Conservation (phyloP, 1,140 invertebrate species). For the Dendrolimus punctatus region DNA sequence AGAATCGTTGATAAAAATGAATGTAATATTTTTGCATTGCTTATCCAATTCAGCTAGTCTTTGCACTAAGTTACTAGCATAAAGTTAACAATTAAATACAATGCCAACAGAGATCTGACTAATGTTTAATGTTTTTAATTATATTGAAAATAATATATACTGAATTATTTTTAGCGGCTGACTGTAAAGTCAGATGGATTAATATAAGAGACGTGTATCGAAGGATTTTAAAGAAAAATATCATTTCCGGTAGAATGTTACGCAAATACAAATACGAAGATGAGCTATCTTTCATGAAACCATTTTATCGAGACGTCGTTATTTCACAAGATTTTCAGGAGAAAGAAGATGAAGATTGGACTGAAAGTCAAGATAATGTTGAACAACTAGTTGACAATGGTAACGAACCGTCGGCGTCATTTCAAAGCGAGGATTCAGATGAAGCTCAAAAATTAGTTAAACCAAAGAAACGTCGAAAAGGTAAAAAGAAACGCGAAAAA, state of each 20-base stretch:
- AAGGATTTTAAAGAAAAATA: slow-evolving; percentile 40
- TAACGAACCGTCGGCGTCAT: not conserved
- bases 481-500: slow-evolving; percentile 36
- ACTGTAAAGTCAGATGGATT: slow-evolving; percentile 63
- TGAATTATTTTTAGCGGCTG: slow-evolving; percentile 35
- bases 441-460: slow-evolving; percentile 24
- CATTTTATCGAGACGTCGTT: slow-evolving; percentile 44
- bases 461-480: slow-evolving; percentile 24
- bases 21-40: too few relatives aligned
- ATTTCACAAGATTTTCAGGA: slow-evolving; percentile 24
- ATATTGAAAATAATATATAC: not conserved
- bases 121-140: not conserved
- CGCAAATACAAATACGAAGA: slow-evolving; percentile 53
- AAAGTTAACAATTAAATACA: too few relatives aligned
- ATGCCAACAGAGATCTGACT: not conserved
- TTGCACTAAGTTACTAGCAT: too few relatives aligned
- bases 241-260: slow-evolving; percentile 15
- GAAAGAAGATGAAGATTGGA: slow-evolving; percentile 20
- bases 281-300: slow-evolving; percentile 46
- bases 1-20: too few relatives aligned
- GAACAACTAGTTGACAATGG: too few relatives aligned
- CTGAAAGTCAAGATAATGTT: slow-evolving; percentile 7
- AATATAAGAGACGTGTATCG: slow-evolving; percentile 62
- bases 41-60: too few relatives aligned
- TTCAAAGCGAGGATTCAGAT: slow-evolving; percentile 28